Percentiles rank a stretch among this genome's conserved stretches.
Evolutionary conservation across 1,140 invertebrate genomes (phyloP).

Genomic region (Anastrepha ludens): DNA sequence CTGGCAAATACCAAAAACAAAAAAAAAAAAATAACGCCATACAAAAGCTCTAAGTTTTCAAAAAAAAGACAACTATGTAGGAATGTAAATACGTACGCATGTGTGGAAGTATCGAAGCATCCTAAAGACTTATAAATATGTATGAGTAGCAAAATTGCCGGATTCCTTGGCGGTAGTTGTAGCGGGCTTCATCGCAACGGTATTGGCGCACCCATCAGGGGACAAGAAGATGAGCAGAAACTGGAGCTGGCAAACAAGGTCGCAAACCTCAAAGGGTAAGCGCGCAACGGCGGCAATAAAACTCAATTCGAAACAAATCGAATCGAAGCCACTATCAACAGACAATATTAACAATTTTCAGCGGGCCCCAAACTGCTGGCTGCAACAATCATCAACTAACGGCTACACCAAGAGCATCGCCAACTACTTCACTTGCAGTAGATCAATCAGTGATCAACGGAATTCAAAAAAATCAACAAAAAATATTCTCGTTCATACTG

Average conservation of each 20-base stretch:
- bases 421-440: not conserved
- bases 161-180: constrained; percentile 64
- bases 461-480: constrained; percentile 39
- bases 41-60: not conserved
- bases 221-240: constrained; percentile 57
- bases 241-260: constrained; percentile 57
- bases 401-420: not conserved
- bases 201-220: not conserved
- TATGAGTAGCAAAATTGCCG: constrained; percentile 73
- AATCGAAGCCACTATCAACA: constrained; percentile 28
- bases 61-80: not conserved
- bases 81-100: not conserved
- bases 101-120: constrained; percentile 54
- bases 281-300: constrained; percentile 30
- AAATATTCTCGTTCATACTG: not conserved
- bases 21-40: not conserved
- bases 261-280: constrained; percentile 49
- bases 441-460: constrained; percentile 42
- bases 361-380: not conserved
- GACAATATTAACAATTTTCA: constrained; percentile 40
- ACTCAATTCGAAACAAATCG: constrained; percentile 48
- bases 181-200: constrained; percentile 44
- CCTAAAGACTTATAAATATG: constrained; percentile 73
- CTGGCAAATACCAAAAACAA: constrained; percentile 56
- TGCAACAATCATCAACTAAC: constrained; percentile 25